A percentile compares a stretch with the other conserved stretches of the same genome.
Conservation (phyloP, 2,113 vertebrate species). For the Ptychochromis oligacanthus region DNA sequence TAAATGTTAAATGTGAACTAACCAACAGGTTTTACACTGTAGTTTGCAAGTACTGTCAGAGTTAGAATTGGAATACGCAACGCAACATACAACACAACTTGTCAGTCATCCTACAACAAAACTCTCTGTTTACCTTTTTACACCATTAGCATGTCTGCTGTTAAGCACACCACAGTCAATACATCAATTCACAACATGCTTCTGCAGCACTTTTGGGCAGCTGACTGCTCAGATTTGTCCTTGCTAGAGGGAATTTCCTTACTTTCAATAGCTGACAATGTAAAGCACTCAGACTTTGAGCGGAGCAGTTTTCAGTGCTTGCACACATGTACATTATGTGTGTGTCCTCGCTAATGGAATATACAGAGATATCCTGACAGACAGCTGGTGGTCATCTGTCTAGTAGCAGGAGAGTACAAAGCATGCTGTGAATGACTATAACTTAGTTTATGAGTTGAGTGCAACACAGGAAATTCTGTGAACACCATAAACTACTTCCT, state of each 20-base stretch:
- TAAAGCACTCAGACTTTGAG: slow-evolving; percentile 10
- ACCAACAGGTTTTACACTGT: not conserved
- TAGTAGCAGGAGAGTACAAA: not conserved
- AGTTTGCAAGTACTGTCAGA: not conserved
- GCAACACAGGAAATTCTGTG: slow-evolving; percentile 18
- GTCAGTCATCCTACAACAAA: not conserved
- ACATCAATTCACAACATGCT: slow-evolving; percentile 21
- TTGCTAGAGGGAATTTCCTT: slow-evolving; percentile 51
- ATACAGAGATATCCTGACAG: slow-evolving; percentile 4
- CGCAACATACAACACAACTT: not conserved
- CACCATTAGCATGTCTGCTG: slow-evolving; percentile 9
- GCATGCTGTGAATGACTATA: not conserved
- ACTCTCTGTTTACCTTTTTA: not conserved
- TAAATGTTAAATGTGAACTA: not conserved
- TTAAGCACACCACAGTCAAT: slow-evolving; percentile 23
- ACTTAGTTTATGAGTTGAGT: not conserved
- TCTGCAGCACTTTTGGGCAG: slow-evolving; percentile 22
- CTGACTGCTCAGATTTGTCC: slow-evolving; percentile 30
- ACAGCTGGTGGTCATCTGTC: not conserved
- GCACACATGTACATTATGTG: not conserved
- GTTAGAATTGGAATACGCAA: not conserved
- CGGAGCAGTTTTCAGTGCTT: not conserved
- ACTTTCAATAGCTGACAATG: slow-evolving; percentile 25
- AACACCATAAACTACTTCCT: slow-evolving; percentile 18
- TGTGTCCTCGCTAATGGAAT: slow-evolving; percentile 28